Percentiles rank a stretch among this genome's conserved stretches.
These are phyloP conservation scores for Trichonephila clavipes DNA, from an alignment of 1,140 invertebrate genomes.

Conservation along the genomic window DNA sequence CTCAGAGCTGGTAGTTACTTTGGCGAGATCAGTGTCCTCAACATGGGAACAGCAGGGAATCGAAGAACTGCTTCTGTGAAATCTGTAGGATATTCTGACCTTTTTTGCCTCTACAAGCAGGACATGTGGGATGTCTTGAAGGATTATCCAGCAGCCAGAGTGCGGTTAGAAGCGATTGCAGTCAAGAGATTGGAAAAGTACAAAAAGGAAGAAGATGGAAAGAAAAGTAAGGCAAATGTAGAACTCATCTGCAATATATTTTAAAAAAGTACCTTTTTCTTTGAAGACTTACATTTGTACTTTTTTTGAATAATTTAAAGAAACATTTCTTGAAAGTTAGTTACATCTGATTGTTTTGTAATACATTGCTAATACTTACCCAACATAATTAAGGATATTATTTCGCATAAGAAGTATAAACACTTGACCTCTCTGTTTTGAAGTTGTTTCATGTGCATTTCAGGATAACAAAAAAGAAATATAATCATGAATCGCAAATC, in stretches of 20 bases:
- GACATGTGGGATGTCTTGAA: conserved; percentile 99
- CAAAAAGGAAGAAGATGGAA: conserved; percentile 94
- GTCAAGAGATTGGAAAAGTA: conserved; percentile 98
- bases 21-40: conserved; percentile 99
- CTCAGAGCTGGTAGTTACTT: conserved; percentile 99
- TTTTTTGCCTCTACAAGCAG: conserved; percentile 97
- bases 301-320: background rate
- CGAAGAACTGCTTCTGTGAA: conserved; percentile 96
- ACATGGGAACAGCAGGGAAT: conserved; percentile 99
- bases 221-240: conserved; percentile 82
- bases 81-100: conserved; percentile 98
- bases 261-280: background rate
- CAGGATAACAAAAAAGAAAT: too few species aligned
- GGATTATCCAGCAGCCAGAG: conserved; percentile 97
- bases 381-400: too few species aligned
- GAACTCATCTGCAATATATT: too few species aligned
- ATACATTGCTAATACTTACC: too few species aligned
- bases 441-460: too few species aligned
- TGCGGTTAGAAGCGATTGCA: conserved; percentile 97
- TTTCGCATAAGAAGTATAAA: too few species aligned
- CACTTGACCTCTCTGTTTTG: too few species aligned
- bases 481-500: too few species aligned
- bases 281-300: background rate
- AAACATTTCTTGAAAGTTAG: too few species aligned
- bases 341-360: too few species aligned